Evolutionary conservation across 2,113 vertebrate species (phyloP), one percentile per base, ranked within the genome.

Genomic region (Ciconia stormi): DNA sequence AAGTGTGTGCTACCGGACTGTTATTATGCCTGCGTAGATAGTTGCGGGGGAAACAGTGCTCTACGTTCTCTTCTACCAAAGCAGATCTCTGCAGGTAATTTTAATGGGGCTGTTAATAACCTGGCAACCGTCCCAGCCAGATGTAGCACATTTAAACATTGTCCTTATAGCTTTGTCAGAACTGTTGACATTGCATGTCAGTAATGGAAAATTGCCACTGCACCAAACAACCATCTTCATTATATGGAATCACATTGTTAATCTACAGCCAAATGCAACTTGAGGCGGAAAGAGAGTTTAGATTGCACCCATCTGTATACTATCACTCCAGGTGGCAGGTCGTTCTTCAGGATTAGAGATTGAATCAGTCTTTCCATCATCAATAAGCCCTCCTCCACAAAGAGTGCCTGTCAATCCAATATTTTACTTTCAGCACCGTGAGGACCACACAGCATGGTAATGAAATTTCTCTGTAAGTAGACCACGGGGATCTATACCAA

Each of bases 331-430:
- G 94, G 97, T 98, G 97, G 97, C 97, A 98, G 97, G 97, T 97
- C 96, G 84, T 97, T 98, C 97, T 97, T 97, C 97, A 98, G 96
- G 96, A 97, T 97, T 98, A 97, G 97, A 98, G 96, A 98, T 98
- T 97, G 97, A 97, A 98, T 97, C 97, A 96, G 97, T 94, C 97
- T 97, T 96, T 95, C 96, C 94, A 97, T 98, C 97, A 97, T 97
- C 97, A 97, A 92, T 93, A 97, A 97, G 94, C 91, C 84, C 87
- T 96, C 95, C 93, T 96, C 97, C 95, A 93, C 97, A 91, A 95
- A 58, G 49, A 97, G 94, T 66, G 91, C 52, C 95, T 97, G 97
- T 97, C 97, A 97, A 97, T 97, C 96, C 96, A 92, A 97, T 97
- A 96, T 97, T 98, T 97, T 98, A 96, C 96, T 97, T 77, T 86